phyloP scores from a whole-genome alignment of 2,113 vertebrate species.

The Oryzias curvinotus region DNA sequence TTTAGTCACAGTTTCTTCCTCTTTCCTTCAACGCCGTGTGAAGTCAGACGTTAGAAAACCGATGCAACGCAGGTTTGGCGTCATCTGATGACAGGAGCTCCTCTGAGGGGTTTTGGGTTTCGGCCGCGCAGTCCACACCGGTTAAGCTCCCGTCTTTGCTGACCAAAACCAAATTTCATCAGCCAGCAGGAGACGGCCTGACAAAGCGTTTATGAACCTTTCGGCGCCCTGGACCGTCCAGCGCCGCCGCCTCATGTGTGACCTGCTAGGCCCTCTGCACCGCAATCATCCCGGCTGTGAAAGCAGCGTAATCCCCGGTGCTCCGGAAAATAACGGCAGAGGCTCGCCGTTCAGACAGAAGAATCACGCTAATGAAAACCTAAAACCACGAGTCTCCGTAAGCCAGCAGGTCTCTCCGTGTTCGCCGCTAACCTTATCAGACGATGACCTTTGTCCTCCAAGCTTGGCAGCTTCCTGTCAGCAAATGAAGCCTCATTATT shows the following conservation, averaged over 20 bases:
- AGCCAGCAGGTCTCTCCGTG: slow-evolving; percentile 2
- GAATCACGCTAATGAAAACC: not conserved
- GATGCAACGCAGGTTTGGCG: too few species aligned
- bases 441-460: slow-evolving; percentile 18
- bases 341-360: not conserved
- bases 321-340: slow-evolving; percentile 1
- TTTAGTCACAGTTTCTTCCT: too few species aligned
- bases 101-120: not conserved
- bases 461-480: slow-evolving; percentile 2
- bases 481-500: not conserved
- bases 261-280: slow-evolving; percentile 8
- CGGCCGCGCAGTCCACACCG: not conserved
- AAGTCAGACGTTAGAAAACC: not conserved
- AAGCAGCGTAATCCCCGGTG: slow-evolving; percentile 9
- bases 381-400: not conserved
- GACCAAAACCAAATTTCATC: not conserved
- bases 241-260: not conserved
- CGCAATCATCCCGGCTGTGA: slow-evolving; percentile 12
- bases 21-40: not conserved
- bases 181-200: not conserved
- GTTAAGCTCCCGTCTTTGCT: not conserved
- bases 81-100: not conserved
- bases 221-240: slow-evolving; percentile 5
- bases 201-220: slow-evolving; percentile 2
- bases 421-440: not conserved